A percentile compares a stretch with the other conserved stretches of the same genome.
phyloP scores from a whole-genome alignment of 2,888 invertebrate species.

The Noctua janthina region DNA sequence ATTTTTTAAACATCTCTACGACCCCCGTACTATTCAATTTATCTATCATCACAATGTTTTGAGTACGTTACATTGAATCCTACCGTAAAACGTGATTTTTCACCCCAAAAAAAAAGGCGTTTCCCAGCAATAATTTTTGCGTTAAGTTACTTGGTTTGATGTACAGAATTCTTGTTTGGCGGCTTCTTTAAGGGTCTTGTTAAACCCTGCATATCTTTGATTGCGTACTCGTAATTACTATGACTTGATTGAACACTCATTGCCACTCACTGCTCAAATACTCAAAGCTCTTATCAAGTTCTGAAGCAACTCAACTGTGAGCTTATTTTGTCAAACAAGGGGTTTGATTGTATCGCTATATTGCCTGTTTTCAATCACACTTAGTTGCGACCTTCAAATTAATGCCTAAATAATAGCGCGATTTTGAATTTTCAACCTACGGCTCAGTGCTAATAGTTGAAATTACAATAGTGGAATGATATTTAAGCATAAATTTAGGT shows the following conservation, averaged over 20 bases:
- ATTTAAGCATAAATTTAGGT: neutral
- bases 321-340: conserved; percentile 8
- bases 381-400: neutral
- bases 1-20: no score
- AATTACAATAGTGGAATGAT: neutral
- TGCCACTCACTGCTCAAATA: conserved; percentile 18
- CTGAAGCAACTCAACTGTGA: conserved; percentile 12
- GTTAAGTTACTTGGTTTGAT: no score
- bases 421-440: neutral
- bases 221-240: conserved; percentile 3
- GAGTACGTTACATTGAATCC: no score
- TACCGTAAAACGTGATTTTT: no score
- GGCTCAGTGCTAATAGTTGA: neutral
- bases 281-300: conserved; percentile 28
- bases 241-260: conserved; percentile 28
- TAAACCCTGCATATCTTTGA: conserved; percentile 2
- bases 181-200: no score
- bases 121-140: no score
- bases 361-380: neutral
- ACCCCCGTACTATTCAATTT: no score
- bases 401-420: neutral
- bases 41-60: no score
- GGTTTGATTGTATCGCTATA: conserved; percentile 4
- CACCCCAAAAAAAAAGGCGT: no score
- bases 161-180: no score